Evolutionary conservation across 2,888 invertebrate genomes (phyloP).

Genomic region (Oxycera nigricornis): DNA sequence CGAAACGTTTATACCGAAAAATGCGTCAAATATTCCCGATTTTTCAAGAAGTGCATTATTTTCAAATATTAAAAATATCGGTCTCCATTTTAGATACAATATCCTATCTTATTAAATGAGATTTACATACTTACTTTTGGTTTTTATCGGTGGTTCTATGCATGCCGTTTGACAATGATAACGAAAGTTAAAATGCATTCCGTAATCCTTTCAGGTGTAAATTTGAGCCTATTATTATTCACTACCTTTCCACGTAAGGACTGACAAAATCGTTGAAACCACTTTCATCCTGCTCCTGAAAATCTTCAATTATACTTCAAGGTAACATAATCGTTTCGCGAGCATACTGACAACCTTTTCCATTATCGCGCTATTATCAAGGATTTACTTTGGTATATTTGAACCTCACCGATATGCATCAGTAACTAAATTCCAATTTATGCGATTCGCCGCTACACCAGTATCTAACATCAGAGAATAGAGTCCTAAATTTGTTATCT

Average conservation of each 20-base stretch:
- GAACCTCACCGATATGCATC: not conserved
- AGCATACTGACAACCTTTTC: constrained; percentile 23
- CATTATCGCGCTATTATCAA: constrained; percentile 18
- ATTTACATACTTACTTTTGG: too few species aligned
- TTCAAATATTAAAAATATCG: too few species aligned
- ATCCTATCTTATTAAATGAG: too few species aligned
- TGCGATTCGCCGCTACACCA: too few species aligned
- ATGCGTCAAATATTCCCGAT: too few species aligned
- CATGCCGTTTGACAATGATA: too few species aligned
- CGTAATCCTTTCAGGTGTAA: constrained; percentile 8
- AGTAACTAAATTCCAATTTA: not conserved
- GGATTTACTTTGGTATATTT: constrained; percentile 5
- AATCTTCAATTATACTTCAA: not conserved
- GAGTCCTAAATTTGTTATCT: not conserved
- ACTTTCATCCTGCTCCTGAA: not conserved
- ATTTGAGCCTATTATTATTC: constrained; percentile 11
- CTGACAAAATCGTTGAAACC: not conserved
- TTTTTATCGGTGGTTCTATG: too few species aligned
- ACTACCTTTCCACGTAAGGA: too few species aligned
- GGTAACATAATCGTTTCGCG: constrained; percentile 30
- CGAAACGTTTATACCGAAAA: too few species aligned
- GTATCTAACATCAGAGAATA: too few species aligned
- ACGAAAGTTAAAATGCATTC: not conserved
- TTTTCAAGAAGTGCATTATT: too few species aligned
- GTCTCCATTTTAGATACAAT: too few species aligned